Base-by-base conservation (phyloP, 1,140 invertebrate species). In the Drosophila saltans region DNA sequence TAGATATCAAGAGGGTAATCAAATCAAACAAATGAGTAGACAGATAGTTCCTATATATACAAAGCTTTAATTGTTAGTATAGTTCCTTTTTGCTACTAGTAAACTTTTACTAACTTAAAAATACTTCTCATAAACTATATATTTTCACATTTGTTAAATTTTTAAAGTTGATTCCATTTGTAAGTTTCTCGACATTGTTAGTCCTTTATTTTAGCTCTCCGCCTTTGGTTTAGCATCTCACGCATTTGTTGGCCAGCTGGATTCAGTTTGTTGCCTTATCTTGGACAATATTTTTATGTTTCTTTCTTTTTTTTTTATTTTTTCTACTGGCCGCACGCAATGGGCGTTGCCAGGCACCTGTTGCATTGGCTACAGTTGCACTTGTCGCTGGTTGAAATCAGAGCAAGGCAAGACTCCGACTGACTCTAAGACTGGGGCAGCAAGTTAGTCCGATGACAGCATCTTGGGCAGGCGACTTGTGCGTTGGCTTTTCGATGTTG, bases 311-410 rank as follows among this genome's bases (percentile, higher is more conserved):
- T 81, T 85, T 71, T 78, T 72, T 79, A 16, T 55, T 59, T 62
- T 62, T 58, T 48, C 74, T 70, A 59, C 56, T 66, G 61, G 79
- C 69, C 81, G 66, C 84, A 86, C 83, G 83, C 83, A 86, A 86
- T 86, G 84, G 84, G 83, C 84, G 83, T 85, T 62, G 79, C 72
- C 83, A 73, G 83, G 82, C 82, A 83, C 83, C 80, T 86, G 83
- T 77, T 82, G 75, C 72, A 56, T 16, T 60, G 21, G 59, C 69
- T 52, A n/a, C 69, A 62, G 65, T 72, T 72, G 72, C 75, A 65
- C 56, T 78, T 81, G 79, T 81, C 80, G 80, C 64, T 74, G 58
- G 41, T 48, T 76, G 84, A 88, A 88, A 88, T 84, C 84, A 80
- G 84, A 89, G 84, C 84, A 88, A 80, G 83, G 76, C 83, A 73